phyloP scores from a whole-genome alignment of 2,113 vertebrate genomes.

The Trogon melanurus region DNA sequence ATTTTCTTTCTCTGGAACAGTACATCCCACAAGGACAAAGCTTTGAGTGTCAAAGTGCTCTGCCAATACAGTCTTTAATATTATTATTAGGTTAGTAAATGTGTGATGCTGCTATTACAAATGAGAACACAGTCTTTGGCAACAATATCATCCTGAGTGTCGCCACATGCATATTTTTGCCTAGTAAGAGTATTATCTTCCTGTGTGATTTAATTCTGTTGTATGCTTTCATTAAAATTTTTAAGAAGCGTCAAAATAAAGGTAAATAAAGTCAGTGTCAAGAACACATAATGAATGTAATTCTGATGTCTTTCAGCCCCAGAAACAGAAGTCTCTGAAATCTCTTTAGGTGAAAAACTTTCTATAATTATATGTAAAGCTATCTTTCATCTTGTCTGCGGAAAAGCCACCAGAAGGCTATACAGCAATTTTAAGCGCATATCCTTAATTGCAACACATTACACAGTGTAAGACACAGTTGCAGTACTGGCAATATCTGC shows the following conservation, averaged over 20 bases:
- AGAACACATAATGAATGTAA: not conserved
- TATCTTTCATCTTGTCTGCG: not conserved
- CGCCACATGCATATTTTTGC: not conserved
- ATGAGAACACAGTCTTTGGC: not conserved
- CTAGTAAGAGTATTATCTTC: not conserved
- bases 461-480: not conserved
- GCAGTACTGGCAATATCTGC: not conserved
- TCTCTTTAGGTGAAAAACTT: not conserved
- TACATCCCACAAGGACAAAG: not conserved
- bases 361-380: not conserved
- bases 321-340: not conserved
- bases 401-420: slow-evolving; percentile 1
- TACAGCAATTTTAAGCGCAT: not conserved
- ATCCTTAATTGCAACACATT: slow-evolving; percentile 14
- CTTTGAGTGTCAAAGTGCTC: not conserved
- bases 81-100: not conserved
- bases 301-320: not conserved
- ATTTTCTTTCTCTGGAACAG: not conserved
- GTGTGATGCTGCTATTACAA: not conserved
- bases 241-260: not conserved
- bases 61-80: not conserved
- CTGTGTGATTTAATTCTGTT: not conserved
- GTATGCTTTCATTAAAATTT: not conserved
- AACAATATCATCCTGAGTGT: not conserved
- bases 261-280: not conserved